Conservation (phyloP, 2,113 vertebrate species). For the Oriolus oriolus region DNA sequence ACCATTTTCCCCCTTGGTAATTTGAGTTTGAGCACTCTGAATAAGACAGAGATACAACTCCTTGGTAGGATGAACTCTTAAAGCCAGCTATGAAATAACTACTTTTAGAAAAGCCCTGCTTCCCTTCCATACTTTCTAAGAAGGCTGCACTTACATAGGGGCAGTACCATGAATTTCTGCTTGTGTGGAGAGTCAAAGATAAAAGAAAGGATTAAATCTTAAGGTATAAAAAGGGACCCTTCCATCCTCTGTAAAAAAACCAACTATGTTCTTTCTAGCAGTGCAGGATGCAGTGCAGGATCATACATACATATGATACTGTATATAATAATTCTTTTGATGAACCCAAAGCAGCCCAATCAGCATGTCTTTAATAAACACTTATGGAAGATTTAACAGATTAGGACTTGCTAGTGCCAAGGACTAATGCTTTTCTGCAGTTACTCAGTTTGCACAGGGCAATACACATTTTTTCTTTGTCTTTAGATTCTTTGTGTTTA, state of each 20-base stretch:
- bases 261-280: background rate
- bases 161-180: background rate
- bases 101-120: background rate
- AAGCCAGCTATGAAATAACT: background rate
- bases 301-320: background rate
- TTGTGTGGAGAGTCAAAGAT: background rate
- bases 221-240: background rate
- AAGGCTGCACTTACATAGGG: background rate
- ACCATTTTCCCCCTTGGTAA: background rate
- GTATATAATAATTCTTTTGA: background rate
- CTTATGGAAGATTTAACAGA: background rate
- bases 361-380: constrained; percentile 2
- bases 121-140: background rate
- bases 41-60: background rate
- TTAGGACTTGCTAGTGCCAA: background rate
- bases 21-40: background rate
- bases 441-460: background rate
- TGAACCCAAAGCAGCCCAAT: background rate
- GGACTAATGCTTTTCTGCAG: background rate
- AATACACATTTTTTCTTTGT: background rate
- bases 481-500: background rate
- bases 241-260: background rate
- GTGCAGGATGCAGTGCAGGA: background rate
- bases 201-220: background rate
- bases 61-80: background rate